phyloP scores from a whole-genome alignment of 35 echinoderm and acorn worm species.

The Patiria miniata region DNA sequence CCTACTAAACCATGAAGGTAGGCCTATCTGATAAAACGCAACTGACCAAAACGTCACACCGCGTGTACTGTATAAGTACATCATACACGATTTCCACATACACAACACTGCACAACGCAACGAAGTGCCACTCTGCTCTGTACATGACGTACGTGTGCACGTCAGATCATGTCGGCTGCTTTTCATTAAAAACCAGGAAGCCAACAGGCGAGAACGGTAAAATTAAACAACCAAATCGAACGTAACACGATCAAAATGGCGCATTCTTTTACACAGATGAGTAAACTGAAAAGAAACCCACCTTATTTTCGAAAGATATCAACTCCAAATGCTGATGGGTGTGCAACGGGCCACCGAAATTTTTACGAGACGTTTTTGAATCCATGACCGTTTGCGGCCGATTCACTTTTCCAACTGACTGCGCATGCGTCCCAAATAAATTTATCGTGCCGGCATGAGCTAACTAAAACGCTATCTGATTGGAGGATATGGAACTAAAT shows the following conservation, averaged over 20 bases:
- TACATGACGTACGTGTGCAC: too few species aligned
- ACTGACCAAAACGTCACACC: too few species aligned
- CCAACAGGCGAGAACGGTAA: background rate
- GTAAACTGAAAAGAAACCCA: background rate
- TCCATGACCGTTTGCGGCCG: conserved; percentile 28
- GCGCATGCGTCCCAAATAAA: background rate
- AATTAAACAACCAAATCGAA: background rate
- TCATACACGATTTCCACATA: too few species aligned
- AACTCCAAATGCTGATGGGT: background rate
- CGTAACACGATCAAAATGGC: background rate
- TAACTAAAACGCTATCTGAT: background rate
- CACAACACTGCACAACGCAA: too few species aligned
- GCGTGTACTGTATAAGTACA: too few species aligned
- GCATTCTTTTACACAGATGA: background rate
- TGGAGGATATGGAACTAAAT: background rate
- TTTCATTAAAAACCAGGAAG: background rate
- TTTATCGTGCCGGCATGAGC: background rate
- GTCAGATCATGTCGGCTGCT: background rate
- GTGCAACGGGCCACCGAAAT: conserved; percentile 15
- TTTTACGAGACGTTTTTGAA: background rate
- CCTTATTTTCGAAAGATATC: conserved; percentile 21
- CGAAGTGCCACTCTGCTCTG: too few species aligned
- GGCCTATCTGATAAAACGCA: too few species aligned
- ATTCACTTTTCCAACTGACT: background rate
- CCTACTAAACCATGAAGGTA: too few species aligned